These are phyloP conservation scores for Tamias sibiricus DNA, from an alignment of 2,113 vertebrate species.

Conservation along the genomic window DNA sequence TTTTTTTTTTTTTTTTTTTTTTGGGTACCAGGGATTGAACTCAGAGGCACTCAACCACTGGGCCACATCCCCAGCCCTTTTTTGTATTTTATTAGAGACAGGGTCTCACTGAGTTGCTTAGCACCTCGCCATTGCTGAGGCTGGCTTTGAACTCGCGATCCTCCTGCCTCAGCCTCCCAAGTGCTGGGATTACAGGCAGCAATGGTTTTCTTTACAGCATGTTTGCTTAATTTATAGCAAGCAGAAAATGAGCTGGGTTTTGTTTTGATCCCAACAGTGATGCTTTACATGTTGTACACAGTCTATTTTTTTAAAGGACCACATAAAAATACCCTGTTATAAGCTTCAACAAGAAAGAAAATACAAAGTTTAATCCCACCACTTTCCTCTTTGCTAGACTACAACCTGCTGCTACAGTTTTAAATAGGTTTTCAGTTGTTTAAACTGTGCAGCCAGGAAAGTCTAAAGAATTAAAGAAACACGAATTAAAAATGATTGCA, in stretches of 20 bases:
- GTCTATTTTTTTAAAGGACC: slow-evolving; percentile 88
- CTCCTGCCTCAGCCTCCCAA: too few species aligned
- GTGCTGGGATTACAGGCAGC: too few species aligned
- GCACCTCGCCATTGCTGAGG: too few species aligned
- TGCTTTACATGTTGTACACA: slow-evolving; percentile 88
- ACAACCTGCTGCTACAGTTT: slow-evolving; percentile 86
- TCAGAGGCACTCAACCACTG: too few species aligned
- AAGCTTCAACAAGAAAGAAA: slow-evolving; percentile 90
- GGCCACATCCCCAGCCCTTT: too few species aligned
- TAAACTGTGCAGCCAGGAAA: slow-evolving; percentile 88
- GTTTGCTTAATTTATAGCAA: slow-evolving; percentile 90
- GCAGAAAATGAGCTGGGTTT: slow-evolving; percentile 87
- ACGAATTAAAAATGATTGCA: slow-evolving; percentile 89
- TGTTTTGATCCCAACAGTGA: slow-evolving; percentile 87
- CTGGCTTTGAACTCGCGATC: too few species aligned
- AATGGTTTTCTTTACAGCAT: slow-evolving; percentile 85
- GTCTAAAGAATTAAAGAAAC: slow-evolving; percentile 86
- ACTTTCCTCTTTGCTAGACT: slow-evolving; percentile 87
- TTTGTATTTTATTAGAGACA: too few species aligned
- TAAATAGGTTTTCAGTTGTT: slow-evolving; percentile 86
- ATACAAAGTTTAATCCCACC: slow-evolving; percentile 89
- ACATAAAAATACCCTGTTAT: slow-evolving; percentile 90
- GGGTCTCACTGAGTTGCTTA: too few species aligned
- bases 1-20: too few species aligned
- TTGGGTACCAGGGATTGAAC: too few species aligned